Percentiles rank a stretch among this genome's conserved stretches.
Conservation (phyloP, 1,140 invertebrate genomes). For the Tribolium madens region DNA sequence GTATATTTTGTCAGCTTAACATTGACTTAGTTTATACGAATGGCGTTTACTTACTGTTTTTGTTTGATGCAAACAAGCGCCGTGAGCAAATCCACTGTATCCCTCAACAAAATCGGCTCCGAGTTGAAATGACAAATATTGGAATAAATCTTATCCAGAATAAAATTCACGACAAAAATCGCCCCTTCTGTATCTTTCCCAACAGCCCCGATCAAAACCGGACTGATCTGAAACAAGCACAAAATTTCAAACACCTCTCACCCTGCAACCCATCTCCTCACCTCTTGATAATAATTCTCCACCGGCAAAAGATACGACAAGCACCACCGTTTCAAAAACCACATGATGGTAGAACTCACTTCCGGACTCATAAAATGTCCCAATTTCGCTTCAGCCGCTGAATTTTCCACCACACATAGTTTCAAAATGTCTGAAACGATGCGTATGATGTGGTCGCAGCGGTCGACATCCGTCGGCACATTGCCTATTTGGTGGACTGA, state of each 20-base stretch:
- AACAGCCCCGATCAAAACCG: conserved; percentile 59
- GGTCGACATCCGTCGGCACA: conserved; percentile 67
- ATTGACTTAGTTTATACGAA: too few relatives aligned
- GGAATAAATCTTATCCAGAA: conserved; percentile 62
- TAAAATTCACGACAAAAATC: conserved; percentile 59
- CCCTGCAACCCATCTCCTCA: conserved; percentile 59
- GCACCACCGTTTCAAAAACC: conserved; percentile 85
- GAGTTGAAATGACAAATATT: conserved; percentile 63
- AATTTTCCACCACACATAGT: conserved; percentile 77
- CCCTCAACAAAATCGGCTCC: conserved; percentile 62
- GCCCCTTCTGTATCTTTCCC: conserved; percentile 64
- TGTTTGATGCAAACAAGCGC: conserved; percentile 60
- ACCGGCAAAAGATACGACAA: conserved; percentile 80
- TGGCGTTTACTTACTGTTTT: conserved; percentile 63
- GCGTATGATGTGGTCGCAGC: conserved; percentile 74
- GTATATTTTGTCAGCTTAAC: too few relatives aligned
- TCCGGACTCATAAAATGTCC: conserved; percentile 81
- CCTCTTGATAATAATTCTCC: conserved; percentile 78
- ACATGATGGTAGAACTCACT: conserved; percentile 81
- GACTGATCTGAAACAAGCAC: conserved; percentile 60
- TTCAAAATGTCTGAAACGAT: conserved; percentile 76
- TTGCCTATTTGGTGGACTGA: conserved; percentile 66
- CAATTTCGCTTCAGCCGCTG: conserved; percentile 73
- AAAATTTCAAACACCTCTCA: conserved; percentile 10
- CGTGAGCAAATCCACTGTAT: conserved; percentile 63